Base-by-base conservation (phyloP, 2,113 vertebrate species). In the Mugil cephalus region DNA sequence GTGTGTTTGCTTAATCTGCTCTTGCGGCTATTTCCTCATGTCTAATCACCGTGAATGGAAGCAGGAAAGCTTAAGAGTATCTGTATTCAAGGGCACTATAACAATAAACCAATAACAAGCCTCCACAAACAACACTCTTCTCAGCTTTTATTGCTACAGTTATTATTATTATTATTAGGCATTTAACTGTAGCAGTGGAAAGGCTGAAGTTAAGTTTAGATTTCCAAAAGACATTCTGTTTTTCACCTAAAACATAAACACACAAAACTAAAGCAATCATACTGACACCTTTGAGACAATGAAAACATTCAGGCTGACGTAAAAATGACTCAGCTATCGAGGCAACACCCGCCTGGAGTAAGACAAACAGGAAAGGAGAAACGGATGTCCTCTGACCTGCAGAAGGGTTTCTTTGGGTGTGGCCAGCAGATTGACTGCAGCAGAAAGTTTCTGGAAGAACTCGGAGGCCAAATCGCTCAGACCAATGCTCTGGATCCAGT, bases 341-440 rank as follows among this genome's bases (percentile, higher is more conserved):
- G 8, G 73, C 64, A 8, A 7, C 55, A 5, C 76, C 61, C 17
- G 7, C 36, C 69, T 30, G 3, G 0, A 1, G 24, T n/a, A 13
- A 75, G 75, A 80, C 80, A 78, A 86, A 86, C 85, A 87, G 79
- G 79, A 88, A 84, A 53, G 45, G 66, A 66, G 43, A 62, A 53
- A 34, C 50, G 54, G 80, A 67, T 18, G 50, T 47, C 46, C 52
- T 52, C 85, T 87, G 82, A 95, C 94, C 94, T 95, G 94, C 55
- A 94, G 87, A 1, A 95, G 91, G 1, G 88, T 94, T 74, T 94
- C 92, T 78, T 92, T 94, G 62, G 92, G 94, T 4, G 92, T 95
- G 45, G 94, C 94, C 72, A 95, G 88, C 63, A 95, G 90, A 79
- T 95, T 94, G 70, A 94, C 93, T 11, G 94, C 94, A 0, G 93